phyloP scores from a whole-genome alignment of 2,113 vertebrate species.

The Muntiacus muntjak region DNA sequence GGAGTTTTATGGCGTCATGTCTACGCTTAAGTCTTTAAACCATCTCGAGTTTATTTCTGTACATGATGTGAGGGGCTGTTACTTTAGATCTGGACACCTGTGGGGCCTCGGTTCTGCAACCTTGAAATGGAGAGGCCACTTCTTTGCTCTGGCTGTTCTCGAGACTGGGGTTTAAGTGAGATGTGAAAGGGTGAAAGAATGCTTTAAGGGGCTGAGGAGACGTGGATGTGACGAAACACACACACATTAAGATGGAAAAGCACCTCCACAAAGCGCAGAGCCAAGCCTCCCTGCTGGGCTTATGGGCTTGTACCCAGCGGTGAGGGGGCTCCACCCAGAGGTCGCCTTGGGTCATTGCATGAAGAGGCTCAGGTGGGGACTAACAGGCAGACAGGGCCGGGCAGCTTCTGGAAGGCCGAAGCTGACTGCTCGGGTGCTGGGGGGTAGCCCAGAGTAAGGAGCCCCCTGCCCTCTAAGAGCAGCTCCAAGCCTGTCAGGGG shows the following conservation, averaged over 20 bases:
- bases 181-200: neutral
- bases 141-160: neutral
- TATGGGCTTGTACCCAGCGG: neutral
- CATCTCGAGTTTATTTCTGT: neutral
- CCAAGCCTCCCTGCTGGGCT: neutral
- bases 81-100: neutral
- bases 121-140: neutral
- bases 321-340: conserved; percentile 60
- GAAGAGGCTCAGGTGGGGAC: neutral
- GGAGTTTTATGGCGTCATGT: neutral
- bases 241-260: neutral
- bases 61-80: neutral
- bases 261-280: rapidly evolving
- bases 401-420: neutral
- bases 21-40: neutral
- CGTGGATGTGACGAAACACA: neutral
- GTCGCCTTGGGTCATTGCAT: neutral
- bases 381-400: too few relatives aligned
- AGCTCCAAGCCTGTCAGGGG: neutral
- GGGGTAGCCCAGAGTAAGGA: neutral
- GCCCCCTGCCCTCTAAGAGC: neutral
- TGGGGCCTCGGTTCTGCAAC: neutral
- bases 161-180: neutral
- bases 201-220: neutral
- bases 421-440: neutral